A percentile compares a stretch with the other conserved stretches of the same genome.
Evolutionary conservation across 2,113 vertebrate species (phyloP).

Genomic region (Zapornia atra): DNA sequence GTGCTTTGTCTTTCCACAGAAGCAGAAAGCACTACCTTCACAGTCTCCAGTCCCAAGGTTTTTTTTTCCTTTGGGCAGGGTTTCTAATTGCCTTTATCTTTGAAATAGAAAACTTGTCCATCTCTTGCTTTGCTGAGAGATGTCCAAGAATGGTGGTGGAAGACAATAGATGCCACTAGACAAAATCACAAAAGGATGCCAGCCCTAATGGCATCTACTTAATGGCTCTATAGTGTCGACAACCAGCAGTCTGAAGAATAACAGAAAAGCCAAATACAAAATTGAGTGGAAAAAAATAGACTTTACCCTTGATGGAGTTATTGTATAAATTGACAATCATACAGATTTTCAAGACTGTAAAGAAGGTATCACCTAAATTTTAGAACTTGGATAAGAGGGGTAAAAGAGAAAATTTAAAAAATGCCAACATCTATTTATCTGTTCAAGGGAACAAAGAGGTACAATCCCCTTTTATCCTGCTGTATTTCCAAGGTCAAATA

Average conservation of each 20-base stretch:
- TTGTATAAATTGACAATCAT: neutral
- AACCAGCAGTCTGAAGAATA: neutral
- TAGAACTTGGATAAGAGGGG: neutral
- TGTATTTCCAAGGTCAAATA: neutral
- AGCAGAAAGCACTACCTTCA: neutral
- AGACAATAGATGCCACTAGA: neutral
- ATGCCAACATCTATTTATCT: neutral
- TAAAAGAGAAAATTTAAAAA: neutral
- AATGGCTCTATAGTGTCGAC: neutral
- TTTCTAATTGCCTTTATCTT: neutral
- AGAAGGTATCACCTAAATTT: neutral
- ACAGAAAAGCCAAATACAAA: neutral
- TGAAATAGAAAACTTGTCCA: neutral
- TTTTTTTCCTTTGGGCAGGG: neutral
- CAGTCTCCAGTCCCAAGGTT: too few species aligned
- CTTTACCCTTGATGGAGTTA: neutral
- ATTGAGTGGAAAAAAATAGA: accelerated
- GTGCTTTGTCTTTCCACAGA: neutral
- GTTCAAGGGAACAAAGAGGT: neutral
- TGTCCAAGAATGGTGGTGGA: accelerated
- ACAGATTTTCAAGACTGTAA: neutral
- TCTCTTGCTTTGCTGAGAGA: neutral
- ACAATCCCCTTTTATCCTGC: neutral
- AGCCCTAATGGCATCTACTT: neutral
- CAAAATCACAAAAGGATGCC: neutral